Evolutionary conservation across 2,888 invertebrate species (phyloP), one percentile per base, ranked within the genome.

Genomic region (Tribolium freemani): DNA sequence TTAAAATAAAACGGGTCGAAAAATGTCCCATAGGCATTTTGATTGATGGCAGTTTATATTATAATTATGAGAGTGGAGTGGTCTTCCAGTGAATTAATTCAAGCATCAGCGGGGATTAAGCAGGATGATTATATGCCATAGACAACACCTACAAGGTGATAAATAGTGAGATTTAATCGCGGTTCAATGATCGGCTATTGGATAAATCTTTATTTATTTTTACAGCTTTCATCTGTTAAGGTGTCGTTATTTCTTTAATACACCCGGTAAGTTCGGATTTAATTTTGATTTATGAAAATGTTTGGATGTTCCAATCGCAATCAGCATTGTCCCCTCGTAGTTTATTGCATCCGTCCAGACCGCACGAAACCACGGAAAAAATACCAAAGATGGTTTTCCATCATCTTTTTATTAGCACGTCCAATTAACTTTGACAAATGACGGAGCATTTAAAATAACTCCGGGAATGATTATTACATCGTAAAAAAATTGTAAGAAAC

Each of bases 191-290:
- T 73, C 73, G 61, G 38, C 30, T 69, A 67, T 70, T 72, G 51
- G 70, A 53, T 66, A 73, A 73, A 73, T 70, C 73, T 67, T 73
- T 73, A 71, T 73, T 73, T 71, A 70, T 73, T 70, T 73, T 73
- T 66, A 70, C 64, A 58, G 71, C 68, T 64, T 57, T 44, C 66
- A 64, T 46, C 70, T 75, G 76, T 77, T 68, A 73, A 76, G 77
- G 73, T 71, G 75, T 75, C 75, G 72, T 78, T 78, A 75, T 77
- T 71, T 72, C 70, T 76, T 78, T 79, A 76, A 76, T 74, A 63
- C 75, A 75, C 53, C 77, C 71, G 77, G 75, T 80, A 80, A 80
- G 80, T 80, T 77, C 69, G 81, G 77, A 80, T 78, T 79, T 79
- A 71, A 53, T 71, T 71, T 67, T 71, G 71, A 71, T 71, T 67